Conservation (phyloP, 2,797 vertebrate species). For the Falco biarmicus region DNA sequence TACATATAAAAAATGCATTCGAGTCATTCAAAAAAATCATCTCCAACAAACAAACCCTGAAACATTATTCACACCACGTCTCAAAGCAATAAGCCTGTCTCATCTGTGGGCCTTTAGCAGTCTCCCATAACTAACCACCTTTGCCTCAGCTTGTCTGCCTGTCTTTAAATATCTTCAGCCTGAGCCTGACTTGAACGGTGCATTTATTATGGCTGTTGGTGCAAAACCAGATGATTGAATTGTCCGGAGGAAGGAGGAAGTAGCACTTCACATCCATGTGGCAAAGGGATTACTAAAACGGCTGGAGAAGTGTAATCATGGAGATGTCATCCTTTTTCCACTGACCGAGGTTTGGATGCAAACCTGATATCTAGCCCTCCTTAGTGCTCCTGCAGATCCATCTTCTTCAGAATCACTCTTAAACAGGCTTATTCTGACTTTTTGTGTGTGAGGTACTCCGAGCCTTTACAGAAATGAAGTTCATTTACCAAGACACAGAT, state of each 20-base stretch:
- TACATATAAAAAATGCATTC: neutral
- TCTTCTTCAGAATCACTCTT: neutral
- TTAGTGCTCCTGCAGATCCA: neutral
- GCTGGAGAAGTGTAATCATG: neutral
- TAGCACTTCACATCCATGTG: slow-evolving; percentile 19
- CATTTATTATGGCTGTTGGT: neutral
- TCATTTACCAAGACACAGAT: neutral
- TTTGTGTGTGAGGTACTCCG: neutral
- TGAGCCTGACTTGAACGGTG: neutral
- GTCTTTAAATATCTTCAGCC: neutral
- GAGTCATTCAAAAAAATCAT: neutral
- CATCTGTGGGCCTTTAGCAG: neutral
- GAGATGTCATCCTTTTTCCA: slow-evolving; percentile 32
- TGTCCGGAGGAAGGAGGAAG: neutral
- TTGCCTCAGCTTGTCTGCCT: neutral
- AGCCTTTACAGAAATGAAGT: neutral
- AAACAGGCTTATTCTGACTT: neutral
- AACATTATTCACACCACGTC: neutral
- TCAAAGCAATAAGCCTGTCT: neutral
- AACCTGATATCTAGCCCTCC: neutral
- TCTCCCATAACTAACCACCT: neutral
- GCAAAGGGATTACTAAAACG: slow-evolving; percentile 28
- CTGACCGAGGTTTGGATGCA: slow-evolving; percentile 27
- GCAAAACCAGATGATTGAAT: slow-evolving; percentile 6
- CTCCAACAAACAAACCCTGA: neutral